Percentiles rank a stretch among this genome's conserved stretches.
These are phyloP conservation scores for Anas georgica DNA, from an alignment of 2,797 vertebrate genomes.

Conservation along the genomic window DNA sequence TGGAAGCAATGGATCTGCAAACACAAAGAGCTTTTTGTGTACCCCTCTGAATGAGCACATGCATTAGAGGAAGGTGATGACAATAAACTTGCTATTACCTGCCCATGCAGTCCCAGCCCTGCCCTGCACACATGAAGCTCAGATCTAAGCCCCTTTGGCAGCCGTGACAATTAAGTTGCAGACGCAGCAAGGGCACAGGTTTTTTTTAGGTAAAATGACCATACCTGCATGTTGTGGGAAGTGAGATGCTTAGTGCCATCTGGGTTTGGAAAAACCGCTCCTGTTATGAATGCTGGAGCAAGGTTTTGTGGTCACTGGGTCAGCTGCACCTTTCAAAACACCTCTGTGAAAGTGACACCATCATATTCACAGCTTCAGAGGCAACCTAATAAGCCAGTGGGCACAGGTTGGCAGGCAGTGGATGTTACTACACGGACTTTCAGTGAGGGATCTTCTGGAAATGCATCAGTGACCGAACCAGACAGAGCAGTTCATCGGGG, in stretches of 20 bases:
- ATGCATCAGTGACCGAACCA: not conserved
- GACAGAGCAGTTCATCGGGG: not conserved
- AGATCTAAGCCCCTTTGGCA: not conserved
- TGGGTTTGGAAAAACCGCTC: not conserved
- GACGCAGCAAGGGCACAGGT: accelerated
- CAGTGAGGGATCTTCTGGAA: not conserved
- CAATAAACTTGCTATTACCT: not conserved
- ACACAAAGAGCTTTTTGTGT: not conserved
- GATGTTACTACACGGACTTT: not conserved
- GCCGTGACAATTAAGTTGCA: not conserved
- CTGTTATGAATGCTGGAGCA: not conserved
- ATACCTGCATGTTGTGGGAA: accelerated
- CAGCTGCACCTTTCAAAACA: not conserved
- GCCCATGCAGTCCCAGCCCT: not conserved
- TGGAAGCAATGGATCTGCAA: not conserved
- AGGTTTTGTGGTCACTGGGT: not conserved
- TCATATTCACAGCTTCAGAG: not conserved
- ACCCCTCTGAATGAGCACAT: not conserved
- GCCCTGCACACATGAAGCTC: not conserved
- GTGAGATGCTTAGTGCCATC: accelerated
- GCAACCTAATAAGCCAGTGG: not conserved
- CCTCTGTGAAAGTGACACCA: not conserved
- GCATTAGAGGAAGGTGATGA: not conserved
- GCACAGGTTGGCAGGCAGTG: not conserved
- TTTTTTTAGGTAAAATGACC: not conserved